Conservation (phyloP, 1,140 invertebrate genomes). For the Bombus soroeensis region DNA sequence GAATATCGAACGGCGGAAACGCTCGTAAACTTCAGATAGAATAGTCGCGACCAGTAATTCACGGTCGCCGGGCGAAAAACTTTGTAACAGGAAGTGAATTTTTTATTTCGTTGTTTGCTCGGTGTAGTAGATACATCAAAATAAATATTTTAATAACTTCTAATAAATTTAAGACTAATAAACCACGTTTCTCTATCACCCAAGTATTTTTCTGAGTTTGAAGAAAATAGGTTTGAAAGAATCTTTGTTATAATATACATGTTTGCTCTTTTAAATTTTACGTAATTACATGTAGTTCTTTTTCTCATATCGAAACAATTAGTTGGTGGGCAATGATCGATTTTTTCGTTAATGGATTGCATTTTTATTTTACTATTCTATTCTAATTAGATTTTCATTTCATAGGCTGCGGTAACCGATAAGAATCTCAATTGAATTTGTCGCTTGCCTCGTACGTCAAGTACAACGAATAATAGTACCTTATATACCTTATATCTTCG, state of each 20-base stretch:
- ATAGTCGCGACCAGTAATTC: background rate
- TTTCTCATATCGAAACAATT: background rate
- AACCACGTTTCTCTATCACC: too few species aligned
- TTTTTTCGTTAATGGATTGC: background rate
- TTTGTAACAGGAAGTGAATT: background rate
- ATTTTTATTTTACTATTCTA: too few species aligned
- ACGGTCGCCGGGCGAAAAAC: too few species aligned
- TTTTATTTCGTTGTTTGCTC: background rate
- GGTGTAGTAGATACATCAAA: background rate
- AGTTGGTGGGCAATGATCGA: background rate
- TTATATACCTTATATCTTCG: too few species aligned
- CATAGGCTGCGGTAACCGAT: background rate
- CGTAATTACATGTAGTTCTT: too few species aligned
- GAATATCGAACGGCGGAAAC: background rate
- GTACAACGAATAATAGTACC: too few species aligned
- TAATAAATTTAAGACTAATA: too few species aligned
- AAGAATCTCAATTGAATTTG: slow-evolving; percentile 28
- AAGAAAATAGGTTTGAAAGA: background rate
- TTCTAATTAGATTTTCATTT: background rate
- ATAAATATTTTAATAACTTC: background rate
- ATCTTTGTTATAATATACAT: background rate
- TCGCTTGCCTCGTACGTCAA: background rate
- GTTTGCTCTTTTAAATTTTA: too few species aligned
- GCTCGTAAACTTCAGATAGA: background rate
- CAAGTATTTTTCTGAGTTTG: background rate